Percentiles rank a stretch among this genome's conserved stretches.
These are phyloP conservation scores for Cyanoderma ruficeps DNA, from an alignment of 2,113 vertebrate genomes.

Conservation along the genomic window DNA sequence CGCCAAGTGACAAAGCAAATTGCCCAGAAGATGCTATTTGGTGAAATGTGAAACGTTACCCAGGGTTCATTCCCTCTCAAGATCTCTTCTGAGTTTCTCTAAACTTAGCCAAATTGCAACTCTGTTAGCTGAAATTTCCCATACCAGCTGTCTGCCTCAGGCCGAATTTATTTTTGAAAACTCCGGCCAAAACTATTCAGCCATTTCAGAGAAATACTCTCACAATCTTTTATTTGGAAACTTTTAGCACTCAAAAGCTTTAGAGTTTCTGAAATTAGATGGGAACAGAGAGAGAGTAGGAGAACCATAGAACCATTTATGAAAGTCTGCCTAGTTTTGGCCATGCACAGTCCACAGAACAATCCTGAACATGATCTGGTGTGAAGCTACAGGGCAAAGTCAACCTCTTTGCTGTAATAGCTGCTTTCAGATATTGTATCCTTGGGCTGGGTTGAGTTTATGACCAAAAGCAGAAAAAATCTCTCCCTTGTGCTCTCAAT, in stretches of 20 bases:
- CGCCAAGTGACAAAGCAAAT: not conserved
- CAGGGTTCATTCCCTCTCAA: not conserved
- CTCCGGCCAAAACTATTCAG: constrained; percentile 46
- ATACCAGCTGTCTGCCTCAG: constrained; percentile 40
- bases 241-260: not conserved
- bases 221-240: constrained; percentile 58
- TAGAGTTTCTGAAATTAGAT: not conserved
- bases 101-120: constrained; percentile 31
- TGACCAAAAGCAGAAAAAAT: not conserved
- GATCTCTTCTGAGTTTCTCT: not conserved
- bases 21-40: not conserved
- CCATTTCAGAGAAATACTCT: constrained; percentile 45
- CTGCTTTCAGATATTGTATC: not conserved
- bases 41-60: constrained; percentile 1
- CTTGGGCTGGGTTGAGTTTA: not conserved
- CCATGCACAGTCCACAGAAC: not conserved
- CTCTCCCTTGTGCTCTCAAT: not conserved
- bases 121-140: constrained; percentile 41
- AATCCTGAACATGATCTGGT: not conserved
- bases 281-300: not conserved
- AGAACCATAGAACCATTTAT: not conserved
- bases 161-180: constrained; percentile 57
- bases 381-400: not conserved
- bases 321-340: not conserved
- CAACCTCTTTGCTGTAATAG: not conserved